Base-by-base conservation (phyloP, 2,888 invertebrate genomes). In the Slavum lentiscoides region DNA sequence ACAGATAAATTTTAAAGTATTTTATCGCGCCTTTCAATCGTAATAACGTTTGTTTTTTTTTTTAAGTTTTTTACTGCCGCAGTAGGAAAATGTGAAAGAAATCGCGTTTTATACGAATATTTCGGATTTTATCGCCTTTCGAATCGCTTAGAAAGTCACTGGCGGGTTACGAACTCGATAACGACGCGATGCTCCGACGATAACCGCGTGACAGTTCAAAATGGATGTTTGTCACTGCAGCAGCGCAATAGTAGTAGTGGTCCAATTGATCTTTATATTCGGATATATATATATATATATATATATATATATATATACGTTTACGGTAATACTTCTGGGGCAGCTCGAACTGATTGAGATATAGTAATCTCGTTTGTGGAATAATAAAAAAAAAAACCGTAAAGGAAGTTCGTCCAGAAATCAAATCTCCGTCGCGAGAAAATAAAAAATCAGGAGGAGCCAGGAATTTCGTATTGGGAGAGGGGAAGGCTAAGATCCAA, bases 191-290 rank as follows among this genome's bases (percentile, higher is more conserved):
- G 23, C 30, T 17, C 17, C 15, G 9, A 6, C 39, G 72, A 72
- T 59, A 72, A 21, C 59, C 15, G 21, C 4, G 30, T 5, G 61
- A 73, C 72, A 61, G 23, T 73, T 73, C 23, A 43, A 73, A 73
- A 61, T 73, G 43, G 61, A 73, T 61, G 61, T 61, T 59, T 43
- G 4, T 61, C 58, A 13, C 23, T 39, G 23, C 19, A 21, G 23
- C n/a, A n/a, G n/a, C n/a, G n/a, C n/a, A n/a, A n/a, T n/a, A n/a
- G n/a, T n/a, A 4, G 30, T 4, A 30, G 30, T 30, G 4, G 30
- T 30, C 30, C 72, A 19, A 73, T 73, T 61, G 72, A 61, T 73
- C 61, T 43, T 73, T 73, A 4, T 30, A 19, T 43, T 61, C 23
- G 23, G 43, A 30, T 30, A 4, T 30, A 30, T n/a, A n/a, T n/a